Base-by-base conservation (phyloP, 2,113 vertebrate genomes). In the Brachionichthys hirsutus region DNA sequence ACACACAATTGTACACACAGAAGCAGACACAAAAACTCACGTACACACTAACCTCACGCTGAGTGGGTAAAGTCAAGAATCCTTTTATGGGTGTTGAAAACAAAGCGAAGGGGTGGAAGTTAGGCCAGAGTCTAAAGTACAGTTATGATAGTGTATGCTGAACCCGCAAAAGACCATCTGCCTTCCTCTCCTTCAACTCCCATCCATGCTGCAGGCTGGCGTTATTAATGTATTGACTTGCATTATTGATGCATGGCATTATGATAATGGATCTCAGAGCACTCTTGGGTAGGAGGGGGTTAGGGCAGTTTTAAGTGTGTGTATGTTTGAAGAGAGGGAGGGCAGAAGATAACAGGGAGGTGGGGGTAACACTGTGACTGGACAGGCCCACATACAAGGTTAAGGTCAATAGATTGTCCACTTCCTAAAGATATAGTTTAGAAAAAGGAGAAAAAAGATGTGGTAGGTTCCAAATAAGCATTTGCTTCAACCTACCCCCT, bases 231-330 rank as follows among this genome's bases (percentile, higher is more conserved):
- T 87, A 89, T 80, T 87, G 81, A 87, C 78, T 82, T 92, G 87
- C 88, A 92, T 92, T 92, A 92, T 92, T 92, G 87, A 92, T 92
- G 84, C 62, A 42, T 72, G 78, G 80, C 87, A 92, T 91, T 90
- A 90, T 91, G 85, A 87, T 92, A 92, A 92, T 92, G 88, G 87
- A 20, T 81, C 76, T 85, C 65, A 89, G 84, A 88, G 86, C 64
- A 81, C 76, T 84, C 63, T 47, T 72, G 75, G 67, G 64, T 67
- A 56, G 47, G 48, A 42, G 18, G 40, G 70, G 54, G 51, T 5
- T 44, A 12, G 8, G 34, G 24, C 8, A 30, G 24, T 30, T 67
- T 45, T 58, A 58, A 55, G 72, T 79, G 58, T 64, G 65, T 43
- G 67, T 82, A 18, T 77, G 65, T 73, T 57, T 78, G 59, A 55